phyloP scores from a whole-genome alignment of 2,113 vertebrate species.

The Brevimyrus niger region DNA sequence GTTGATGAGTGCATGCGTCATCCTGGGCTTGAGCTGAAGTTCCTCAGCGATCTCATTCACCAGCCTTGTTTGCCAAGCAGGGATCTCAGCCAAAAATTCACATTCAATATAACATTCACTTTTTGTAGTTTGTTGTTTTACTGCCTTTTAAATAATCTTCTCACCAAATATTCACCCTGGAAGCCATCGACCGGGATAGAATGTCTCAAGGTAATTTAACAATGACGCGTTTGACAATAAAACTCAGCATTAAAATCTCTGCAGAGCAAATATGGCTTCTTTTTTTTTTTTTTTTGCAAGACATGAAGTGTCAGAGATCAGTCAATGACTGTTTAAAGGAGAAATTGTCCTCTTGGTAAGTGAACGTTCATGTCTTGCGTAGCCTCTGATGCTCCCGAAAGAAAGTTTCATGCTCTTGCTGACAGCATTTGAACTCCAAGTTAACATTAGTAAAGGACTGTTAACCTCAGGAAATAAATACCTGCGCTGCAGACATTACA shows the following conservation, averaged over 20 bases:
- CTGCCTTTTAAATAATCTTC: constrained; percentile 15
- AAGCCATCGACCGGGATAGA: constrained; percentile 36
- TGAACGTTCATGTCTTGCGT: not conserved
- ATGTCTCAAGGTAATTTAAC: constrained; percentile 29
- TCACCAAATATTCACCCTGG: constrained; percentile 38
- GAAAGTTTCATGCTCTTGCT: not conserved
- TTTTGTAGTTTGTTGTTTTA: constrained; percentile 31
- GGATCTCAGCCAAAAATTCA: constrained; percentile 40
- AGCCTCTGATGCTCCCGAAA: not conserved
- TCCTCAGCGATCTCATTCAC: constrained; percentile 34
- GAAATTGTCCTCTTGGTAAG: not conserved
- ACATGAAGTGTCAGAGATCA: not conserved
- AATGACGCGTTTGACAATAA: constrained; percentile 45
- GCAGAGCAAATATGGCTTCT: not conserved
- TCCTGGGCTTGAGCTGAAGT: constrained; percentile 27
- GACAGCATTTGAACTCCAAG: not conserved
- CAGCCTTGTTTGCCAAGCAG: constrained; percentile 35
- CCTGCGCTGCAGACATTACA: not conserved
- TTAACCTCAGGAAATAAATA: not conserved
- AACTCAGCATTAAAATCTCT: constrained; percentile 23
- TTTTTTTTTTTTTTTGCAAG: not conserved
- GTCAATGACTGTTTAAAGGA: constrained; percentile 19
- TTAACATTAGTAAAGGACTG: not conserved
- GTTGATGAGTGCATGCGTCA: constrained; percentile 33
- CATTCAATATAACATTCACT: constrained; percentile 28